Percentiles rank a stretch among this genome's conserved stretches.
phyloP scores from a whole-genome alignment of 2,888 invertebrate species.

The Sussaba pulchella region DNA sequence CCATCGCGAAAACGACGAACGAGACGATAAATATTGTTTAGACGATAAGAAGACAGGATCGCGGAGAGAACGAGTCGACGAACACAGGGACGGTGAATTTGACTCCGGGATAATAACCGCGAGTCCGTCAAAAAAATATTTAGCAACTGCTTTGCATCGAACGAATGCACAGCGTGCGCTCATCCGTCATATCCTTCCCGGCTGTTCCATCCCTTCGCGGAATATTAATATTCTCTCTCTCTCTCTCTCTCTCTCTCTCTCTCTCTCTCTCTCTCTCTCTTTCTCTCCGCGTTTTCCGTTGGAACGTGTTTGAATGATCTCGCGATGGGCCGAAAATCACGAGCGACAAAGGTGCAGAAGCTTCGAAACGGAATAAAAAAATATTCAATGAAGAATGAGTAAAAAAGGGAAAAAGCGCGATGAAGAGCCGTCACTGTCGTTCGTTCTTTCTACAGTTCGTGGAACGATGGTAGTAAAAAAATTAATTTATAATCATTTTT shows the following conservation, averaged over 20 bases:
- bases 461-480: too few species aligned
- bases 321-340: constrained; percentile 35
- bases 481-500: too few species aligned
- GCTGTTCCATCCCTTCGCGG: constrained; percentile 1
- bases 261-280: too few species aligned
- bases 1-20: constrained; percentile 3
- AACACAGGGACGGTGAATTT: too few species aligned
- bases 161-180: constrained; percentile 1
- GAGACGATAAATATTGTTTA: constrained; percentile 16
- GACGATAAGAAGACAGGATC: constrained; percentile 7
- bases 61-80: too few species aligned
- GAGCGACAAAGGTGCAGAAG: not conserved
- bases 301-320: constrained; percentile 16
- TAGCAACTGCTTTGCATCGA: not conserved
- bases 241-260: too few species aligned
- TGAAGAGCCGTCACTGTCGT: too few species aligned
- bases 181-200: constrained; percentile 20
- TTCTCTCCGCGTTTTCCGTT: not conserved
- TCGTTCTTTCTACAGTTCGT: too few species aligned
- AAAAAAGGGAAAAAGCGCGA: constrained; percentile 20
- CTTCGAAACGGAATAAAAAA: constrained; percentile 5
- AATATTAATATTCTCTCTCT: constrained; percentile 38
- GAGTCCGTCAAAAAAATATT: constrained; percentile 14
- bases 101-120: too few species aligned
- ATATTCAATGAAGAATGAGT: too few species aligned